Base-by-base conservation (phyloP, 2,888 invertebrate species). In the Protula sp. region DNA sequence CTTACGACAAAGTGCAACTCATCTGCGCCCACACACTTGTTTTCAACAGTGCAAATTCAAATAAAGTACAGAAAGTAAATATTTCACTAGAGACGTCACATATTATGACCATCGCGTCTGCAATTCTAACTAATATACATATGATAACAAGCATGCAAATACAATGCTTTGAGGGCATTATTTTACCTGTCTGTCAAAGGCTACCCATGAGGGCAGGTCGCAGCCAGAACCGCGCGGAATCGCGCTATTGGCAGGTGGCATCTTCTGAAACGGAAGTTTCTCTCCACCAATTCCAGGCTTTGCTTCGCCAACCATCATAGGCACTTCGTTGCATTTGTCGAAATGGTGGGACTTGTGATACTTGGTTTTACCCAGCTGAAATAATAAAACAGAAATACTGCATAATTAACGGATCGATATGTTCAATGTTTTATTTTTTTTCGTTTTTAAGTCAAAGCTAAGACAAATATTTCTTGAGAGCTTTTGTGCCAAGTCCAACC, bases 121-220 rank as follows among this genome's bases (percentile, higher is more conserved):
- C n/a, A n/a, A n/a, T n/a, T n/a, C n/a, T n/a, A n/a, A n/a, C n/a
- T n/a, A n/a, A n/a, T n/a, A n/a, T n/a, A 50, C 2, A 90, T 90
- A 38, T 38, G 38, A 14, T 14, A 38, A 38, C 38, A 38, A 19
- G 38, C 38, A 38, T 14, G 9, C 38, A 38, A 38, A 38, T 38
- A 19, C 19, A 38, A 19, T 38, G 38, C n/a, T n/a, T n/a, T n/a
- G n/a, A n/a, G n/a, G n/a, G n/a, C n/a, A 45, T 45, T n/a, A n/a
- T 27, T 26, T 19, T 9, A 64, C 66, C 82, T 93, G 87, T 81
- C 91, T 90, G 76, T 94, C 93, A 78, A 88, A 92, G 61, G 89
- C 88, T 57, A 94, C 84, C 93, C 93, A 94, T 0, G 90, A 83
- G 0, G 94, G 93, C 54, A 89, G 77, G 67, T 88, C 88, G 0